phyloP scores from a whole-genome alignment of 2,797 vertebrate genomes.

The Anguilla anguilla region DNA sequence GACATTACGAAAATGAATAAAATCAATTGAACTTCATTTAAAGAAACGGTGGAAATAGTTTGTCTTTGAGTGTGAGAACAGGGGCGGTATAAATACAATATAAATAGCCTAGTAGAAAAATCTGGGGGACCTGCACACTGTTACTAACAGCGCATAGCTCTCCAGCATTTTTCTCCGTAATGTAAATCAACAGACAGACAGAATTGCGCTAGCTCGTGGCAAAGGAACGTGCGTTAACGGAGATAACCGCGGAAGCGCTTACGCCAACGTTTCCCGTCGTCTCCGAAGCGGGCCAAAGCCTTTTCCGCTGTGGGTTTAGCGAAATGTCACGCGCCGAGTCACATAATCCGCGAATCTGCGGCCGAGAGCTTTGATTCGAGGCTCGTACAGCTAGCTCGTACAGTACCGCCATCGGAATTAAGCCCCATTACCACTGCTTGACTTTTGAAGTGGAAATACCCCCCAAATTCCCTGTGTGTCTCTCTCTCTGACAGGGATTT shows the following conservation, averaged over 20 bases:
- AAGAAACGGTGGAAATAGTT: too few relatives aligned
- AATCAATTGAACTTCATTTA: too few relatives aligned
- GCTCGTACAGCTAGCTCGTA: background rate
- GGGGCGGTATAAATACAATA: too few relatives aligned
- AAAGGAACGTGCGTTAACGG: background rate
- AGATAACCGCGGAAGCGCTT: background rate
- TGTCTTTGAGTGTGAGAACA: too few relatives aligned
- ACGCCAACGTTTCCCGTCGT: conserved; percentile 3
- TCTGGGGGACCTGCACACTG: too few relatives aligned
- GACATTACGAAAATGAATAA: too few relatives aligned
- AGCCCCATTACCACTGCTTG: conserved; percentile 27
- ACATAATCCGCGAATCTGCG: background rate
- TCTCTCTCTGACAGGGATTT: background rate
- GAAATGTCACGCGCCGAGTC: background rate
- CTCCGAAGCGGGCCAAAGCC: background rate
- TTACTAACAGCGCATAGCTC: too few relatives aligned
- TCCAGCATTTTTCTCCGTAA: too few relatives aligned
- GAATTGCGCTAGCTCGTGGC: too few relatives aligned
- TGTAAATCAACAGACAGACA: too few relatives aligned
- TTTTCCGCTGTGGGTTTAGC: background rate
- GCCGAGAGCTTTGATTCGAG: conserved; percentile 5
- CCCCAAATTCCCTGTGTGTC: background rate
- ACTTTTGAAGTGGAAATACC: conserved; percentile 12
- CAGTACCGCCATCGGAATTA: background rate
- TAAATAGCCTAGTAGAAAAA: too few relatives aligned